Conservation (phyloP, 1,140 invertebrate genomes). For the Fopius arisanus region DNA sequence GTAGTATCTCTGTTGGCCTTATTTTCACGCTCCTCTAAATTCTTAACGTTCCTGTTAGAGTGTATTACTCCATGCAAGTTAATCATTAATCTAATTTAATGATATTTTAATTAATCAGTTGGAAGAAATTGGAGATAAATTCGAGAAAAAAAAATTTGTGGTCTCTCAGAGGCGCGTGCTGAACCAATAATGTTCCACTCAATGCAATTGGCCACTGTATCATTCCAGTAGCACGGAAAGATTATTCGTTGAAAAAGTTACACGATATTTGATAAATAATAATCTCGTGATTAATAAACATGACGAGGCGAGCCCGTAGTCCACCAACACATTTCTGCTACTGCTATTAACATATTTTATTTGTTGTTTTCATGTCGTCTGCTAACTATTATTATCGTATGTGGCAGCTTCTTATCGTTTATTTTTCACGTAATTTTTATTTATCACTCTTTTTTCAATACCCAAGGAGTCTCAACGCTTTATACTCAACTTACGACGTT, state of each 20-base stretch:
- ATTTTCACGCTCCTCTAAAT: not conserved
- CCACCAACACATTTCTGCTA: constrained; percentile 2
- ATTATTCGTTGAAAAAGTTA: not conserved
- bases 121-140: not conserved
- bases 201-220: constrained; percentile 13
- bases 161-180: not conserved
- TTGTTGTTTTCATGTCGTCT: not conserved
- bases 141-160: not conserved
- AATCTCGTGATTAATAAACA: not conserved
- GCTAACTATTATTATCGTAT: not conserved
- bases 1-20: not conserved
- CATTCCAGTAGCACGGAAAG: not conserved
- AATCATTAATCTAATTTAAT: constrained; percentile 1
- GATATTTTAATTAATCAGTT: not conserved
- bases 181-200: not conserved
- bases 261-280: not conserved
- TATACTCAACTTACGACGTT: constrained; percentile 20
- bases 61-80: constrained; percentile 17
- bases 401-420: not conserved
- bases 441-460: not conserved
- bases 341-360: not conserved
- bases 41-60: not conserved
- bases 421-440: constrained; percentile 4
- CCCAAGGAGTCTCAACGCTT: not conserved
- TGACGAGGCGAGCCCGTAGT: not conserved